phyloP scores from a whole-genome alignment of 2,888 invertebrate genomes.

The Gastracanthus pulcherrimus region DNA sequence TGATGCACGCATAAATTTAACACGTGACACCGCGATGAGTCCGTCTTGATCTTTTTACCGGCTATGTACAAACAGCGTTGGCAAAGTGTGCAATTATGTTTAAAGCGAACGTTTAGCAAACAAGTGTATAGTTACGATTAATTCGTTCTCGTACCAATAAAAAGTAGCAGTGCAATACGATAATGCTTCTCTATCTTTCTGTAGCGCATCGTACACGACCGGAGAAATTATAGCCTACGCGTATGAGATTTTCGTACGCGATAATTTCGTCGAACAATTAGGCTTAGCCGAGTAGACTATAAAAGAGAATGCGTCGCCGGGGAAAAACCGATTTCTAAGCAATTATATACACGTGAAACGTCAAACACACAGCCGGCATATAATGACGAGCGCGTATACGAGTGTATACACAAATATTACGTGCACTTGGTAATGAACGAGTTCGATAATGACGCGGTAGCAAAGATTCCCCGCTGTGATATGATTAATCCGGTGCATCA shows the following conservation, averaged over 20 bases:
- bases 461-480: background rate
- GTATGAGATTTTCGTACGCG: conserved; percentile 38
- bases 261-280: conserved; percentile 26
- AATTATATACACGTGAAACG: background rate
- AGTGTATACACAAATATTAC: background rate
- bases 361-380: background rate
- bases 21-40: too few relatives aligned
- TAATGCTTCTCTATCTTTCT: too few relatives aligned
- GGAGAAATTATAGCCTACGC: background rate
- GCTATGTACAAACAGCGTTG: too few relatives aligned
- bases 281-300: background rate
- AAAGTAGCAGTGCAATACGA: background rate
- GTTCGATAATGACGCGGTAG: conserved; percentile 5
- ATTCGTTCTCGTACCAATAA: too few relatives aligned
- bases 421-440: conserved; percentile 13
- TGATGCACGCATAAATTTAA: too few relatives aligned
- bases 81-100: too few relatives aligned
- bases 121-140: too few relatives aligned
- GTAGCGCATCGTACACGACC: background rate
- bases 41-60: too few relatives aligned
- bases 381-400: background rate
- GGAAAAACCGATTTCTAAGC: conserved; percentile 21
- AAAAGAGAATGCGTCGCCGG: background rate
- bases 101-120: too few relatives aligned
- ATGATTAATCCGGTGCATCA: too few relatives aligned